Base-by-base conservation (phyloP, 2,113 vertebrate genomes). In the Setophaga kirtlandii region DNA sequence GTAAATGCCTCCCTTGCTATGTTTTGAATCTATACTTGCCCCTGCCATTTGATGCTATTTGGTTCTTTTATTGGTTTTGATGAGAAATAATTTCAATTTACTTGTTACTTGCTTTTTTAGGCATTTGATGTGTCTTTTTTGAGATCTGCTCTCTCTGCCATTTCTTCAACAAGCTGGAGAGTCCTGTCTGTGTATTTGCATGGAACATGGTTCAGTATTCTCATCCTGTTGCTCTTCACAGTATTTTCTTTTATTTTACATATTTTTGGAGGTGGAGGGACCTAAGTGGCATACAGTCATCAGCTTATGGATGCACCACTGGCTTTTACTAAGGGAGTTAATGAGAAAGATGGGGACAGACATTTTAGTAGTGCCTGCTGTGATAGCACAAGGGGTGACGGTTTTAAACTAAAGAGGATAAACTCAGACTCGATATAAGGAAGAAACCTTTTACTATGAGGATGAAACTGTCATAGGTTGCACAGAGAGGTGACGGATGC, bases 161-260 rank as follows among this genome's bases (percentile, higher is more conserved):
- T 62, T 87, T 81, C 37, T 56, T 62, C 70, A 59, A 23, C 5
- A 67, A 28, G 12, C 47, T 79, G 42, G 49, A 88, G 37, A 89
- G 11, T 59, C 13, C 15, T 60, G 6, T 71, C 37, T 50, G 12
- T 67, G 33, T 15, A 46, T 56, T 87, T 93, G 8, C 23, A n/a
- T 15, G 62, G 35, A 58, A 59, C 1, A 14, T 0, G 0, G 3
- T 50, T 49, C 44, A 17, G 15, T 28, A 59, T 35, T 67, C 35
- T 82, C 27, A 46, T 71, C 11, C 56, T 85, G 19, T 19, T 85
- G 39, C 27, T 74, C 18, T 71, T 87, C 6, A 3, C 8, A 64
- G 3, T 53, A 11, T 39, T n/a, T 78, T 35, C 10, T 46, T 4
- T 60, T 18, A 1, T 87, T 65, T 30, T 50, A 0, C 46, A 22